Base-by-base conservation (phyloP, 2,113 vertebrate genomes). In the Xiphophorus hellerii region DNA sequence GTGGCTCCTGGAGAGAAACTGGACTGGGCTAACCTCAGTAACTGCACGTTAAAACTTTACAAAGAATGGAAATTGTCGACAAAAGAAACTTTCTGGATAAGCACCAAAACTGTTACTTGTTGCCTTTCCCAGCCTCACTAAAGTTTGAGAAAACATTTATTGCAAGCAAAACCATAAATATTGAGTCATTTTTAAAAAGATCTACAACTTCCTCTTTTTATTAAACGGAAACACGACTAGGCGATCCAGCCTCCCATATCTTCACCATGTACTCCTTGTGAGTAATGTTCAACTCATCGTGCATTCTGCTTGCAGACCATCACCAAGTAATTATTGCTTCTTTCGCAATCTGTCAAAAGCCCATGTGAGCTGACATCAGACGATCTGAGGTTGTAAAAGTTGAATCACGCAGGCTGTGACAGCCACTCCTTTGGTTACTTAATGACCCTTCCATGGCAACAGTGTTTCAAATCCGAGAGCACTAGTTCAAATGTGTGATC, bases 381-480 rank as follows among this genome's bases (percentile, higher is more conserved):
- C 27, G 65, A 31, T 29, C 44, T 63, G 37, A 54, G 70, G 76
- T 71, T 72, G 73, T 80, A 80, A 84, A 80, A 75, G 74, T 76
- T 89, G 87, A 93, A 82, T 88, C 90, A 89, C 73, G 68, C 30
- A 33, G 60, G 66, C 75, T 66, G 74, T 81, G 70, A 73, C 0
- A 25, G 78, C 85, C 89, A 61, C 89, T 87, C 89, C 88, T 86
- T 73, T 62, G 27, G 84, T 90, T 90, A 93, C 87, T 92, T 80
- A 90, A 80, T 90, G 78, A 93, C 86, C 76, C 85, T 64, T 0
- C 62, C 66, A 67, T 73, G 73, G 54, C 73, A 27, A 44, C 44
- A 83, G 72, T 60, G 75, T 73, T 75, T 77, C 44, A 79, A 78
- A 69, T 17, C 65, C 28, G 65, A 82, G 17, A 67, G n/a, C 8